phyloP scores from a whole-genome alignment of 2,797 vertebrate species.

The Limosa lapponica region DNA sequence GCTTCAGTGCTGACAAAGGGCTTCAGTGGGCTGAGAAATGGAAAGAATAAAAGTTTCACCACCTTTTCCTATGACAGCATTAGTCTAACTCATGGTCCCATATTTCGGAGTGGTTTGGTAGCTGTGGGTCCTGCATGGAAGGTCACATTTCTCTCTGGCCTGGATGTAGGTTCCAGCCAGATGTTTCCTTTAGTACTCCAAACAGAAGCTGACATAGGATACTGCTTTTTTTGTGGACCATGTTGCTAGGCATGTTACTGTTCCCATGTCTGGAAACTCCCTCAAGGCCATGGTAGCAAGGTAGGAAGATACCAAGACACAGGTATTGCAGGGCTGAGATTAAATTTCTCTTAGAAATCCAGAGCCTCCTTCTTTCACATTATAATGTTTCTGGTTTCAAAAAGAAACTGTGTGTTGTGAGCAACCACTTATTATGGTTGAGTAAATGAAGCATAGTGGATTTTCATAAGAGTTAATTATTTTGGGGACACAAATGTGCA shows the following conservation, averaged over 20 bases:
- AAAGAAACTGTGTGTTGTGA: not conserved
- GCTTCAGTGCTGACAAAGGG: not conserved
- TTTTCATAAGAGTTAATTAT: conserved; percentile 4
- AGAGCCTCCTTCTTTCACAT: not conserved
- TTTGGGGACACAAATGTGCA: not conserved
- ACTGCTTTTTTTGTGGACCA: not conserved
- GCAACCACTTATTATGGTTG: not conserved
- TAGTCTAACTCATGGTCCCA: not conserved
- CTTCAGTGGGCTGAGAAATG: not conserved
- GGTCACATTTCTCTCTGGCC: not conserved
- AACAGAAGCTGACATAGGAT: not conserved
- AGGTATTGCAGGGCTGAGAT: not conserved
- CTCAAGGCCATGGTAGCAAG: not conserved
- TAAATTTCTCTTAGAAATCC: not conserved
- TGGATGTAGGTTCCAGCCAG: not conserved
- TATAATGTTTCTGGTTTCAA: not conserved
- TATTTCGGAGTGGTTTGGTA: not conserved
- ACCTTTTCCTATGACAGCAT: not conserved
- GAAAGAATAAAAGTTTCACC: not conserved
- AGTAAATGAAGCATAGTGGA: not conserved
- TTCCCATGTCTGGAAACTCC: not conserved
- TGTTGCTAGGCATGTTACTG: not conserved
- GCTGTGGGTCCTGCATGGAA: not conserved
- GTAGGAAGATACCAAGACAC: not conserved
- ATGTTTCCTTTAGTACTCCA: not conserved